These are phyloP conservation scores for Hypolimnas misippus DNA, from an alignment of 2,888 invertebrate species.

Conservation along the genomic window DNA sequence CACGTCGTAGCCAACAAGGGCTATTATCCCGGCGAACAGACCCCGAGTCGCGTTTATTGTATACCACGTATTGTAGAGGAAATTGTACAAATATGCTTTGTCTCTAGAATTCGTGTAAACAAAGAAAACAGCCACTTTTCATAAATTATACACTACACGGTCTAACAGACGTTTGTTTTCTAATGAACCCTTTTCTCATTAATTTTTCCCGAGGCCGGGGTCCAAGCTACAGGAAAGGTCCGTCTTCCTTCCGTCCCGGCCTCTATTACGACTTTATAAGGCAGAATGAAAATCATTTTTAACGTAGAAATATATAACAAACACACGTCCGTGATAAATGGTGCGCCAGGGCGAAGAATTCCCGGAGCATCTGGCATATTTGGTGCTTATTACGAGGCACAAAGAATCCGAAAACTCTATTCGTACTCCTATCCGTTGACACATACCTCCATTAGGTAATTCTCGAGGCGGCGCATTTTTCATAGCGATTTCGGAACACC, in stretches of 20 bases:
- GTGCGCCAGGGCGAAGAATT: constrained; percentile 42
- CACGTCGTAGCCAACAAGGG: background rate
- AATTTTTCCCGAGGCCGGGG: constrained; percentile 25
- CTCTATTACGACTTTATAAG: constrained; percentile 72
- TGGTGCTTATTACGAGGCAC: constrained; percentile 71
- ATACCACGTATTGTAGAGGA: constrained; percentile 23
- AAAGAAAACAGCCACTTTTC: constrained; percentile 18
- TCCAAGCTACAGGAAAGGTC: constrained; percentile 67
- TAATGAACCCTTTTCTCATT: constrained; percentile 29
- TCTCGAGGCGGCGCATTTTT: constrained; percentile 72
- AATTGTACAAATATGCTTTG: constrained; percentile 28
- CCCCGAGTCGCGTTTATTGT: constrained; percentile 7
- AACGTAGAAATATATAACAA: constrained; percentile 64
- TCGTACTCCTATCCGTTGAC: constrained; percentile 60
- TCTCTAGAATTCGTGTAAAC: constrained; percentile 17
- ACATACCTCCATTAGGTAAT: constrained; percentile 75
- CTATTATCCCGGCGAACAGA: background rate
- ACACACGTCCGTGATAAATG: constrained; percentile 66
- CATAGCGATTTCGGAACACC: constrained; percentile 75
- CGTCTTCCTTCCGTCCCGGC: constrained; percentile 65
- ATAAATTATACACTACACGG: constrained; percentile 23
- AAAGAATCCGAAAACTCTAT: constrained; percentile 69
- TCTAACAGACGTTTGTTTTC: constrained; percentile 20
- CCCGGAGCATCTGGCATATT: constrained; percentile 60
- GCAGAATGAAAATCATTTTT: constrained; percentile 77